Evolutionary conservation across 2,888 invertebrate genomes (phyloP).

Genomic region (Hybos culiciformis): DNA sequence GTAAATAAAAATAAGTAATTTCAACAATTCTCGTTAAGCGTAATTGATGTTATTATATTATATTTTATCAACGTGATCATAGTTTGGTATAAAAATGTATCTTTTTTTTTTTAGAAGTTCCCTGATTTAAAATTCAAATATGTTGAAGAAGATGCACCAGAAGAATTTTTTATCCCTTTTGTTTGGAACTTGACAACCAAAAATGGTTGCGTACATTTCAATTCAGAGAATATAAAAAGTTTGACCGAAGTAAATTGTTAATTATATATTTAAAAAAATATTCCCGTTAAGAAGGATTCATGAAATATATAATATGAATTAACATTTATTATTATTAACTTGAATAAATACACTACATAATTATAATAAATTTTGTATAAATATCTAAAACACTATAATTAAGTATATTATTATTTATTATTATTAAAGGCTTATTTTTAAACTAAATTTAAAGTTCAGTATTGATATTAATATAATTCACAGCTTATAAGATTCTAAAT

Average conservation of each 20-base stretch:
- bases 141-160: constrained; percentile 96
- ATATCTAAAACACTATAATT: too few relatives aligned
- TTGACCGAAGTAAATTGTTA: constrained; percentile 34
- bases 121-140: constrained; percentile 98
- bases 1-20: background rate
- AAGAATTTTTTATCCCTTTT: constrained; percentile 98
- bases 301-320: too few relatives aligned
- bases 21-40: too few relatives aligned
- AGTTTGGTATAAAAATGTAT: constrained; percentile 4
- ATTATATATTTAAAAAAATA: constrained; percentile 21
- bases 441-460: too few relatives aligned
- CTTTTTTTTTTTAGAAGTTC: constrained; percentile 65
- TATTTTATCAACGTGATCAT: background rate
- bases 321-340: too few relatives aligned
- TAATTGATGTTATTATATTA: background rate
- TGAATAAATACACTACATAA: too few relatives aligned
- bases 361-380: too few relatives aligned
- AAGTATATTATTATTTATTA: too few relatives aligned
- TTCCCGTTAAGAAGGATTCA: too few relatives aligned
- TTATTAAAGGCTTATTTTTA: too few relatives aligned
- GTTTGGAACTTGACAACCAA: constrained; percentile 84
- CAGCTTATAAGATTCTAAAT: too few relatives aligned
- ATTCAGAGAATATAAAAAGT: constrained; percentile 33
- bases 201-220: constrained; percentile 39
- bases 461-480: too few relatives aligned